Percentiles rank a stretch among this genome's conserved stretches.
These are phyloP conservation scores for Caenorhabditis sinica DNA, from an alignment of 2,888 invertebrate genomes.

Conservation along the genomic window DNA sequence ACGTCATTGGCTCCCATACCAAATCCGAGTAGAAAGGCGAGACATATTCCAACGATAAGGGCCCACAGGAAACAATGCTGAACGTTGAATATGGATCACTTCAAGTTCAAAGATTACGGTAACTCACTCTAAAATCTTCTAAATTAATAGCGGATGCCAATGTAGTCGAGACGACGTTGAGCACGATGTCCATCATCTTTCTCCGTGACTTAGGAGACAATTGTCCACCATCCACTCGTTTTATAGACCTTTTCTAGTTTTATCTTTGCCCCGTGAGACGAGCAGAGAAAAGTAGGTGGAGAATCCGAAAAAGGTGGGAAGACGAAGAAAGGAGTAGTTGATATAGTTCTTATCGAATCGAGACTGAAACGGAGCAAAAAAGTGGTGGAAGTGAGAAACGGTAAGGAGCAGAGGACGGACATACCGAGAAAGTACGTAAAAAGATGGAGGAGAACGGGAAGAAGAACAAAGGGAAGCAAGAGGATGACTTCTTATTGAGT, in stretches of 20 bases:
- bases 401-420: conserved; percentile 17
- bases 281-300: conserved; percentile 29
- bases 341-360: conserved; percentile 43
- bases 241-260: conserved; percentile 41
- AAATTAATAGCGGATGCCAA: conserved; percentile 28
- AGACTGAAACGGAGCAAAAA: conserved; percentile 42
- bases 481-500: background rate
- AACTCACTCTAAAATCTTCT: conserved; percentile 46
- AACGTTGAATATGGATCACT: conserved; percentile 28
- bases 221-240: conserved; percentile 18
- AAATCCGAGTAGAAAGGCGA: conserved; percentile 96
- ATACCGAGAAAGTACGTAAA: conserved; percentile 50
- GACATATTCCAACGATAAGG: conserved; percentile 92
- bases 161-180: conserved; percentile 32
- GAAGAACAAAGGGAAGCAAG: background rate
- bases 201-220: background rate
- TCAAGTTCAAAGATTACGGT: background rate
- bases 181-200: conserved; percentile 39
- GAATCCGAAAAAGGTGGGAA: conserved; percentile 47
- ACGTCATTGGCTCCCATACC: conserved; percentile 99
- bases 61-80: conserved; percentile 88
- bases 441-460: background rate
- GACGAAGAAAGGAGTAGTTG: conserved; percentile 13
- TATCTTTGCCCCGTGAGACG: background rate
- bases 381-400: conserved; percentile 9